These are phyloP conservation scores for Lepidurus apus DNA, from an alignment of 1,140 invertebrate genomes.

Conservation along the genomic window DNA sequence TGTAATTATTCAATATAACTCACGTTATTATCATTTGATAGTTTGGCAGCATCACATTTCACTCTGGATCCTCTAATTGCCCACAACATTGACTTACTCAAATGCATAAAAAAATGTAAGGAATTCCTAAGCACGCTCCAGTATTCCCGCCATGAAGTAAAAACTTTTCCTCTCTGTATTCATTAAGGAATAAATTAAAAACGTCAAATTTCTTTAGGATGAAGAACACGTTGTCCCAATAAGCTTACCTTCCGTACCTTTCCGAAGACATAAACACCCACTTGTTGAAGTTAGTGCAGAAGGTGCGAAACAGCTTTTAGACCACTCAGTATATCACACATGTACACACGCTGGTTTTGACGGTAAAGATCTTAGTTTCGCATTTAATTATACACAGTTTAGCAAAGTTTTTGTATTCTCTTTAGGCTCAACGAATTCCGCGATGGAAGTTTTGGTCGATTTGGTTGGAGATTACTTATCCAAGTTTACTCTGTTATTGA, in stretches of 20 bases:
- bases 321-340: not conserved
- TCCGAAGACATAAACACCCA: not conserved
- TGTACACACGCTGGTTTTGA: not conserved
- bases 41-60: not conserved
- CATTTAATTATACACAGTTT: not conserved
- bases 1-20: not conserved
- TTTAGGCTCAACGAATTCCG: not conserved
- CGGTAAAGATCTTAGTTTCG: not conserved
- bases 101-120: not conserved
- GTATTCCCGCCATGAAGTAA: constrained; percentile 2
- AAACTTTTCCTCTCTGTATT: not conserved
- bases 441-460: not conserved
- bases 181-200: not conserved
- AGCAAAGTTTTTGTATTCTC: not conserved
- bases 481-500: not conserved
- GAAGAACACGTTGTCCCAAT: not conserved
- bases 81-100: not conserved
- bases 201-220: not conserved
- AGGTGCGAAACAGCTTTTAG: not conserved
- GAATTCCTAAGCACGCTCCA: not conserved
- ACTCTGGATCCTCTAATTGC: not conserved
- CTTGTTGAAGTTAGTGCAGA: not conserved
- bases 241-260: not conserved
- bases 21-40: not conserved
- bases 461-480: not conserved